phyloP scores from a whole-genome alignment of 2,113 vertebrate genomes.

The Rhegmatorhina hoffmannsi region DNA sequence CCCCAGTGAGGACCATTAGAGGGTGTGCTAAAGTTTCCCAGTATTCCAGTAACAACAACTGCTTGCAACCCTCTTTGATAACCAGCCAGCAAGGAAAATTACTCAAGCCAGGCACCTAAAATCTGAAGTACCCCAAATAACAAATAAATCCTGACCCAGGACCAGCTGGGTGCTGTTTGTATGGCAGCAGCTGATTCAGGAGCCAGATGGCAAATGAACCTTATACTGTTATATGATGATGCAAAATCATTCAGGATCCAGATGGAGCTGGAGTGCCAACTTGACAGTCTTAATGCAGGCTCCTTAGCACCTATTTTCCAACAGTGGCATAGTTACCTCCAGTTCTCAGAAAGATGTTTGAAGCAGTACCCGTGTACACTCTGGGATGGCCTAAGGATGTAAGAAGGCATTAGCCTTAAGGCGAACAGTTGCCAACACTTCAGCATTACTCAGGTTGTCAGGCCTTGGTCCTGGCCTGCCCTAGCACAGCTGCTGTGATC shows the following conservation, averaged over 20 bases:
- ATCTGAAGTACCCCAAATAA: background rate
- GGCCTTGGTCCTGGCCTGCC: background rate
- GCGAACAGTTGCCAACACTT: background rate
- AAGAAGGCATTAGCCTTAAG: background rate
- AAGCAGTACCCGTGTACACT: background rate
- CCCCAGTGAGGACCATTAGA: background rate
- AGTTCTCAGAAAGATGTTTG: background rate
- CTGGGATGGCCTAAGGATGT: background rate
- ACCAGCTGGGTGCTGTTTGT: slow-evolving; percentile 49
- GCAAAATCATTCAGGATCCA: slow-evolving; percentile 55
- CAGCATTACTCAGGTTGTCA: background rate
- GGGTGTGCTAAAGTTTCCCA: background rate
- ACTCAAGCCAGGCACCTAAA: background rate
- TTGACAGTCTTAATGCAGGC: slow-evolving; percentile 50
- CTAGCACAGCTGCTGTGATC: background rate
- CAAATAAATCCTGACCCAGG: slow-evolving; percentile 43
- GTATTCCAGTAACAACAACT: background rate
- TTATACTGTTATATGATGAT: slow-evolving; percentile 58
- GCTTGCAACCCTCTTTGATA: background rate
- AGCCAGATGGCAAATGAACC: slow-evolving; percentile 67
- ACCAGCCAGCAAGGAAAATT: background rate
- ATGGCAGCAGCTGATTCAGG: slow-evolving; percentile 51
- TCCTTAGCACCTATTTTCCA: slow-evolving; percentile 43
- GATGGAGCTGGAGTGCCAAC: slow-evolving; percentile 64
- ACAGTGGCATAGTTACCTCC: background rate